phyloP scores from a whole-genome alignment of 2,113 vertebrate species.

The Noturus placidus region DNA sequence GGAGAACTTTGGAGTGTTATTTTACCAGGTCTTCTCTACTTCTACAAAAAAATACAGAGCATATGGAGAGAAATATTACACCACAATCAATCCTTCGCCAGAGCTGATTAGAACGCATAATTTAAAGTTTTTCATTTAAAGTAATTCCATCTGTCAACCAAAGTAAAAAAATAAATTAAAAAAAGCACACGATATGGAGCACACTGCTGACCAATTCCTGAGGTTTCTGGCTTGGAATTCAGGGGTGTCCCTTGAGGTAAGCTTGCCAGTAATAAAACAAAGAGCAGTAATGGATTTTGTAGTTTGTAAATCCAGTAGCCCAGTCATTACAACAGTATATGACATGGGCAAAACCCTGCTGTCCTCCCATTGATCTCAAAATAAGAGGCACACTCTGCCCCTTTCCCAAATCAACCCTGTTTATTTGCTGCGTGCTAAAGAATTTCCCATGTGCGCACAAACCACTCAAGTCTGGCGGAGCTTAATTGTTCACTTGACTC shows the following conservation, averaged over 20 bases:
- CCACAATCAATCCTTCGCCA: constrained; percentile 15
- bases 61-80: constrained; percentile 20
- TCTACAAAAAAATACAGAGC: constrained; percentile 30
- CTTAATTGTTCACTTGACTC: constrained; percentile 66
- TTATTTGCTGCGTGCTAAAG: constrained; percentile 66
- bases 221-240: constrained; percentile 27
- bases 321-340: constrained; percentile 46
- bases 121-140: constrained; percentile 33
- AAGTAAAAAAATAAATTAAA: constrained; percentile 5
- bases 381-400: constrained; percentile 60
- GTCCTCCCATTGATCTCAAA: constrained; percentile 59
- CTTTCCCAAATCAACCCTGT: constrained; percentile 55
- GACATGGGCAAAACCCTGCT: constrained; percentile 38
- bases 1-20: constrained; percentile 36
- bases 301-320: constrained; percentile 49
- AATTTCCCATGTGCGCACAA: constrained; percentile 63
- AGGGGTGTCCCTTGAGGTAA: constrained; percentile 41
- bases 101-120: constrained; percentile 38
- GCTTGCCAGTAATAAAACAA: constrained; percentile 34
- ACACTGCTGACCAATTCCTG: constrained; percentile 30
- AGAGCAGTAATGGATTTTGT: constrained; percentile 29
- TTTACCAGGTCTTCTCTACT: constrained; percentile 17
- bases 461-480: constrained; percentile 62
- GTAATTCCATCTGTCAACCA: constrained; percentile 43
- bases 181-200: background rate